Evolutionary conservation across 2,888 invertebrate species (phyloP), one percentile per base, ranked within the genome.

Genomic region (Caenorhabditis sinica): DNA sequence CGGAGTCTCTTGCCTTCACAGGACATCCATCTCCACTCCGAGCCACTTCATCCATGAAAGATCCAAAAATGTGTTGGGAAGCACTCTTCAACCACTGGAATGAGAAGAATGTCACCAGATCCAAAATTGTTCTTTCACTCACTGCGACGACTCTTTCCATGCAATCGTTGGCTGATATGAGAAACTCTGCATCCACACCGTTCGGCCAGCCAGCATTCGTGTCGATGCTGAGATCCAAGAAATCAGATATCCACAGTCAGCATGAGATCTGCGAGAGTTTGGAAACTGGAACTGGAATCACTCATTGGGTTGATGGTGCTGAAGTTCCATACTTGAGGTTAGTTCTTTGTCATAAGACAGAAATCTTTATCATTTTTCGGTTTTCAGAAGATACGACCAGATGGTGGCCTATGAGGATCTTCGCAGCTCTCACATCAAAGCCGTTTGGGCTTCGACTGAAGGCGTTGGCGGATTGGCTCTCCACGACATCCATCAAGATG

Each of bases 371-470:
- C n/a, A n/a, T n/a, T n/a, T 28, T 51, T n/a, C 40, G 13, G 20
- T 25, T 71, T 72, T 60, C 60, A 61, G 60, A 36, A 49, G 79
- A 53, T 43, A 75, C 33, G 82, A 71, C 25, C 81, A 85, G 51
- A 49, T 85, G 43, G 69, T 85, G 13, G 73, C 77, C 4, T 77
- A 77, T 53, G 85, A 85, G 28, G 69, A 69, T 33, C 1, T 53
- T 45, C 49, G 51, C 13, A 74, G 73, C 23, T 49, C 69, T 23
- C 81, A 77, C 11, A 77, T 77, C 36, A 85, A 85, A 45, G 77
- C 85, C 8, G 53, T 77, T 2, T 85, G 85, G 85, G 60, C 77
- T 2, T 85, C 82, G 25, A 77, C 77, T 56, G 74, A 82, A 72
- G 73, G 77, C 0, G 66, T 71, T 40, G 75, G 69, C 2, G 79